Evolutionary conservation across 2,888 invertebrate species (phyloP), one percentile per base, ranked within the genome.

Genomic region (Oscheius myriophilus): DNA sequence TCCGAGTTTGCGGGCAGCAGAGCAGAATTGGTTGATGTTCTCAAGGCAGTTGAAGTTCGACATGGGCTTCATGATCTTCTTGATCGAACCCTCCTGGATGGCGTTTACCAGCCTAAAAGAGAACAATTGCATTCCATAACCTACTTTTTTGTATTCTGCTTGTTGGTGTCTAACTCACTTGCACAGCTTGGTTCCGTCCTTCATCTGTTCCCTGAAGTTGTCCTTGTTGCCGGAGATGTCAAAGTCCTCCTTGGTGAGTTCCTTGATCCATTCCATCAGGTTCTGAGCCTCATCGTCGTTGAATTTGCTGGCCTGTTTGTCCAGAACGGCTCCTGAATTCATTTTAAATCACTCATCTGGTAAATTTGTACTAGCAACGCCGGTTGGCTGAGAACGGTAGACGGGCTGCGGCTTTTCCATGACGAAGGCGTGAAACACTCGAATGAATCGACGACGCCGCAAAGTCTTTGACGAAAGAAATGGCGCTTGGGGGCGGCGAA

Each of bases 41-140:
- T 97, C 96, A 95, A 96, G 96, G 89, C 95, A 95, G 87, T 95
- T 96, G 89, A 96, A 97, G 72, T 94, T 95, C 92, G 94, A 92
- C 86, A 91, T 91, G 69, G 92, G 92, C 82, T 91, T 91, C 88
- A 96, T 96, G 82, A 96, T 91, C 89, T 95, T 95, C 89, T 94
- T 95, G 67, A 97, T 92, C 65, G 91, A 91, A 51, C 92, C 93
- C 0, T 93, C 91, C 87, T 94, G 91, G 83, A 96, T 91, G 77
- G 90, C 90, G 89, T 96, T 96, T 18, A 92, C 93, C 84, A 96
- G 89, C 87, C 94, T 94, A 88, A 25, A 72, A 52, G 3, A 16
- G 18, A 33, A 14, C 46, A 14, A 7, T 18, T 26, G 62, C 18
- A 43, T 14, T 7, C 3, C 16, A 26, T 23, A 12, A 16, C 16